Evolutionary conservation across 2,113 vertebrate genomes (phyloP).

Genomic region (Cyanoderma ruficeps): DNA sequence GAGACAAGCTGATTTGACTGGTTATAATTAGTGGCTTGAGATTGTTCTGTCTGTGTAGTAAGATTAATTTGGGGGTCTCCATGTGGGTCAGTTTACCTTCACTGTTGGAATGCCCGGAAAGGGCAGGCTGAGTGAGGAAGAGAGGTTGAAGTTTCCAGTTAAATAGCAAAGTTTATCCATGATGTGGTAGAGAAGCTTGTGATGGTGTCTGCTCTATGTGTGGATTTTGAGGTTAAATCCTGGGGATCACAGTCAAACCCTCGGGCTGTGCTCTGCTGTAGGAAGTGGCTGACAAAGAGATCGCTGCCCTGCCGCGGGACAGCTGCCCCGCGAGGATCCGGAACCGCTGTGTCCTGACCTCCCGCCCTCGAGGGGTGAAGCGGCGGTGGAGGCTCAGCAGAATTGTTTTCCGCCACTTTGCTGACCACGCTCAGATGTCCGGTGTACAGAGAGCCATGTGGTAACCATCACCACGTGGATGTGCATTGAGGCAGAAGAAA

Average conservation of each 20-base stretch:
- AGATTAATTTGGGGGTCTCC: not conserved
- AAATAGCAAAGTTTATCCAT: not conserved
- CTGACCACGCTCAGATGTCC: slow-evolving; percentile 91
- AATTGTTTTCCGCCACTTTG: slow-evolving; percentile 91
- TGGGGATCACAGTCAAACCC: not conserved
- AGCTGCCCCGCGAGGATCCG: slow-evolving; percentile 91
- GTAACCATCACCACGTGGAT: slow-evolving; percentile 64
- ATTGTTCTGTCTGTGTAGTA: not conserved
- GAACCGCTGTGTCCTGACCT: slow-evolving; percentile 92
- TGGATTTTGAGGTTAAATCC: not conserved
- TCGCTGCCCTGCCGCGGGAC: slow-evolving; percentile 86
- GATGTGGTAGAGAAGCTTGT: not conserved
- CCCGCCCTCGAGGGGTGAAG: slow-evolving; percentile 89
- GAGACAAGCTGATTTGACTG: not conserved
- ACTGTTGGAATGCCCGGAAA: not conserved
- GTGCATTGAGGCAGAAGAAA: not conserved
- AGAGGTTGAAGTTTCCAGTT: rapidly evolving
- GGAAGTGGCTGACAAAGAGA: slow-evolving; percentile 91
- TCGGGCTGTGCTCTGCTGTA: slow-evolving; percentile 32
- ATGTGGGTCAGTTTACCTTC: not conserved
- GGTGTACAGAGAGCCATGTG: slow-evolving; percentile 92
- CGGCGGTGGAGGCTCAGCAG: slow-evolving; percentile 91
- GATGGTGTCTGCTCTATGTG: not conserved
- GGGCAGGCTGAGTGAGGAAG: not conserved
- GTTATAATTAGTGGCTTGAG: not conserved